A percentile compares a stretch with the other conserved stretches of the same genome.
Conservation (phyloP, 2,888 invertebrate species). For the Agrochola lychnidis region DNA sequence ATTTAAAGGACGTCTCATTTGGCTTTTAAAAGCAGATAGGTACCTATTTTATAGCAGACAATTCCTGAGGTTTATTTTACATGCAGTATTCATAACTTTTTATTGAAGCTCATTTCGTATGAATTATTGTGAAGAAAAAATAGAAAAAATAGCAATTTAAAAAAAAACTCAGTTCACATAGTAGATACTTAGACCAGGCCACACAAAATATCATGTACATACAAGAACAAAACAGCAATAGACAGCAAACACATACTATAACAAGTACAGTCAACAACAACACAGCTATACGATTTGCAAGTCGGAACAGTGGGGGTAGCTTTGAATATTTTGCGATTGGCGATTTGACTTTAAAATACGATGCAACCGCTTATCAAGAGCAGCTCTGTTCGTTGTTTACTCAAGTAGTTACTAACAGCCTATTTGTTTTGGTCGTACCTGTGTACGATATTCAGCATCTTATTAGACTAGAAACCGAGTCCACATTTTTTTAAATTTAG, state of each 20-base stretch:
- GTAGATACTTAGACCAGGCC: too few relatives aligned
- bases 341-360: constrained; percentile 88
- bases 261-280: constrained; percentile 58
- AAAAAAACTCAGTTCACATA: background rate
- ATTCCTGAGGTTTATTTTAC: too few relatives aligned
- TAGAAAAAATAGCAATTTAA: too few relatives aligned
- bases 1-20: background rate
- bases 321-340: constrained; percentile 87
- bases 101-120: background rate
- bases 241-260: constrained; percentile 14
- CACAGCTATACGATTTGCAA: constrained; percentile 81
- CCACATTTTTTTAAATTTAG: background rate
- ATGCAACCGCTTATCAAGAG: constrained; percentile 81
- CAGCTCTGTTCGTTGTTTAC: constrained; percentile 62
- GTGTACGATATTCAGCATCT: constrained; percentile 31
- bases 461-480: constrained; percentile 2
- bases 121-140: background rate
- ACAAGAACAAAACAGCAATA: background rate
- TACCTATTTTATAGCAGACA: background rate
- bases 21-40: background rate
- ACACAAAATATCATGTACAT: background rate
- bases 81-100: background rate
- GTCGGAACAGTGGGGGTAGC: constrained; percentile 79
- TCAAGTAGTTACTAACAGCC: constrained; percentile 66
- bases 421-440: constrained; percentile 64